These are phyloP conservation scores for Diarsia brunnea DNA, from an alignment of 2,888 invertebrate species.

Conservation along the genomic window DNA sequence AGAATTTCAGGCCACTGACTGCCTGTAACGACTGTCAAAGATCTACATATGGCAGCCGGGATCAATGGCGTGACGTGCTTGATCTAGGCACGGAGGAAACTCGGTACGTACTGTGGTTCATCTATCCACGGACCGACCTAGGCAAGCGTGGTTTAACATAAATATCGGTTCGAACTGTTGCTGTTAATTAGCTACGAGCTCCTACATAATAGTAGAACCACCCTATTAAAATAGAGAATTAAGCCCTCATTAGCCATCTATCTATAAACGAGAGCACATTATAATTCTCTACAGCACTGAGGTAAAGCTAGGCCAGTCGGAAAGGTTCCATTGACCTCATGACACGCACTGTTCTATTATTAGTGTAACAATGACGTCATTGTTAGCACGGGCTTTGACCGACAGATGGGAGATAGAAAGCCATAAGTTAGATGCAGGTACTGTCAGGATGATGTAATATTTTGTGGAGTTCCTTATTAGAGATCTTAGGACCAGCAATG, in stretches of 20 bases:
- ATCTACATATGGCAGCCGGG: too few species aligned
- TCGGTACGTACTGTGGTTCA: too few species aligned
- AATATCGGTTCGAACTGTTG: too few species aligned
- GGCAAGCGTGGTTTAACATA: too few species aligned
- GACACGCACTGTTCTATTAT: constrained; percentile 61
- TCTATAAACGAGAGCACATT: constrained; percentile 17
- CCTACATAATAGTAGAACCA: too few species aligned
- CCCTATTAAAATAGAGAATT: background rate
- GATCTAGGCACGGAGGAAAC: too few species aligned
- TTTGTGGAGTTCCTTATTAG: background rate
- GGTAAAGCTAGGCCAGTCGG: constrained; percentile 28
- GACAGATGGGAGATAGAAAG: constrained; percentile 16
- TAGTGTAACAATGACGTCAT: constrained; percentile 58
- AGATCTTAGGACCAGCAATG: too few species aligned
- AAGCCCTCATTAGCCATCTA: constrained; percentile 12
- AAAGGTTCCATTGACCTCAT: constrained; percentile 62
- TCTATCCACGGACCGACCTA: too few species aligned
- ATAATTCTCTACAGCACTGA: constrained; percentile 30
- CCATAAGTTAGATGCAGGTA: background rate
- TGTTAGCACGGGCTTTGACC: constrained; percentile 17
- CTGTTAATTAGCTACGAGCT: too few species aligned
- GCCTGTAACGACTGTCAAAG: too few species aligned
- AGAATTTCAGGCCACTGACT: too few species aligned
- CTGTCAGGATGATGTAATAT: background rate
- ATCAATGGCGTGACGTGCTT: too few species aligned